Percentiles rank a stretch among this genome's conserved stretches.
Evolutionary conservation across 2,888 invertebrate genomes (phyloP).

Genomic region (Dione juno): DNA sequence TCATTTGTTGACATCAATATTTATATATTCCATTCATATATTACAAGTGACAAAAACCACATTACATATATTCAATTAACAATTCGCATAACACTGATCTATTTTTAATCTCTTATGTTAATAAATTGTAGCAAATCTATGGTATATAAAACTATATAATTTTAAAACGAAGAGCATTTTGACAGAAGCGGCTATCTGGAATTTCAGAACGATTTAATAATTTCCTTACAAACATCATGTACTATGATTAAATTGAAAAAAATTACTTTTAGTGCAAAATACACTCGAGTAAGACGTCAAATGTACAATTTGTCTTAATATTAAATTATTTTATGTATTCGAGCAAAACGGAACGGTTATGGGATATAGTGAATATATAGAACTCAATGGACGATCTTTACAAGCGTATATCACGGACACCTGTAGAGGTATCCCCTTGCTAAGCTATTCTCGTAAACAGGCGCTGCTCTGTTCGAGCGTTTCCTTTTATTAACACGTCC

Average conservation of each 20-base stretch:
- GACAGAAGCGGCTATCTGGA: constrained; percentile 46
- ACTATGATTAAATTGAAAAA: constrained; percentile 52
- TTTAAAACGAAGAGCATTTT: constrained; percentile 42
- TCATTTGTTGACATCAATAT: constrained; percentile 37
- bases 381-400: constrained; percentile 75
- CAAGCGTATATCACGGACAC: constrained; percentile 81
- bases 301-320: constrained; percentile 46
- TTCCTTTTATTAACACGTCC: constrained; percentile 12
- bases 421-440: constrained; percentile 62
- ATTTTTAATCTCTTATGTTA: constrained; percentile 46
- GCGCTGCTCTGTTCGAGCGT: constrained; percentile 48
- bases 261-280: constrained; percentile 49
- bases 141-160: constrained; percentile 49
- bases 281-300: constrained; percentile 48
- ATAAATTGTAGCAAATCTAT: constrained; percentile 47
- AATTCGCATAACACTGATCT: constrained; percentile 44
- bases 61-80: constrained; percentile 43
- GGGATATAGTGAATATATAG: constrained; percentile 45
- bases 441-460: constrained; percentile 63
- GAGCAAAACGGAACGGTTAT: constrained; percentile 46
- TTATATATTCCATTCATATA: constrained; percentile 43
- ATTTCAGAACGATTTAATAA: constrained; percentile 47
- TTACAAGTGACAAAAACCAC: constrained; percentile 48
- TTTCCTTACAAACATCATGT: constrained; percentile 49
- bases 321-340: constrained; percentile 43